phyloP scores from a whole-genome alignment of 2,888 invertebrate genomes.

The Carabus problematicus region DNA sequence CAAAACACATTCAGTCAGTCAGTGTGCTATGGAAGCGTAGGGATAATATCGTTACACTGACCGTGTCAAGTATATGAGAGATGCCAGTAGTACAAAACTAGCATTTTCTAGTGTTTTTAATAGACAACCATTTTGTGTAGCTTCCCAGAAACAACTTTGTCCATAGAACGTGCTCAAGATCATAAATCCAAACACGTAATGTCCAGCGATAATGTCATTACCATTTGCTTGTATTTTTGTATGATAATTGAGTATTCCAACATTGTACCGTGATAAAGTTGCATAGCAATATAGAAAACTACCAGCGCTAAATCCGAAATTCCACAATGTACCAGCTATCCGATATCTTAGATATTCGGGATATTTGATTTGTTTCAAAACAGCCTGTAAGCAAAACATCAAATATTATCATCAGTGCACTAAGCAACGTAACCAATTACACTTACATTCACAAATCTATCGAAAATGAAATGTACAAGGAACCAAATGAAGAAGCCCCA shows the following conservation, averaged over 20 bases:
- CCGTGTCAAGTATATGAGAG: slow-evolving; percentile 48
- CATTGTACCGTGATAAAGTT: slow-evolving; percentile 50
- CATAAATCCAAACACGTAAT: slow-evolving; percentile 52
- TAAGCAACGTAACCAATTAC: slow-evolving; percentile 4
- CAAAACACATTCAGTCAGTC: neutral
- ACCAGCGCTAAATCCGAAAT: slow-evolving; percentile 52
- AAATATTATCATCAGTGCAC: neutral
- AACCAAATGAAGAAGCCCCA: slow-evolving; percentile 55
- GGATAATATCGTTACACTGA: slow-evolving; percentile 36
- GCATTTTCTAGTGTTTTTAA: slow-evolving; percentile 48
- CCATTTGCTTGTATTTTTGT: slow-evolving; percentile 46
- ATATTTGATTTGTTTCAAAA: slow-evolving; percentile 52
- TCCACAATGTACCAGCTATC: slow-evolving; percentile 53
- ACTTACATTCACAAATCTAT: slow-evolving; percentile 53
- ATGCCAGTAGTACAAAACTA: slow-evolving; percentile 49
- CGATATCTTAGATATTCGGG: slow-evolving; percentile 52
- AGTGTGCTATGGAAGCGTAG: neutral
- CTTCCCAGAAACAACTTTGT: slow-evolving; percentile 52
- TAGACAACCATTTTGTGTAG: slow-evolving; percentile 48
- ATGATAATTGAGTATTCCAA: slow-evolving; percentile 49
- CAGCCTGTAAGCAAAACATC: slow-evolving; percentile 48
- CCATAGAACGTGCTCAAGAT: slow-evolving; percentile 53
- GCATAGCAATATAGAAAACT: slow-evolving; percentile 52
- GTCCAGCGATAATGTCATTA: slow-evolving; percentile 46
- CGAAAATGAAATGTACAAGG: slow-evolving; percentile 52